Evolutionary conservation across 2,888 invertebrate genomes (phyloP), one percentile per base, ranked within the genome.

Genomic region (Corbicula japonica): DNA sequence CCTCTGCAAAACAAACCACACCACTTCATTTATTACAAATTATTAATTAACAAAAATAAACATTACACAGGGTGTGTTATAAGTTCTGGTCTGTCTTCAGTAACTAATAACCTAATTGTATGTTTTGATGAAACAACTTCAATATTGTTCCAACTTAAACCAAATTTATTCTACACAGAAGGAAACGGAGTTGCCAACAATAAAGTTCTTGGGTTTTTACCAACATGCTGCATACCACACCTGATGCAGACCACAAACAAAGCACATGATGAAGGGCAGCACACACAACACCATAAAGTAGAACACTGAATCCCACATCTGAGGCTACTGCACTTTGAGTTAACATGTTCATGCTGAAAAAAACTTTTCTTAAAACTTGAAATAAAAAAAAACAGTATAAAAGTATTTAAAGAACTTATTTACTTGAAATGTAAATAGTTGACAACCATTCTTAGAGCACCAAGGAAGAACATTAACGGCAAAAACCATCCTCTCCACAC

Each of bases 401-500:
- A 34, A 62, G 3, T n/a, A n/a, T 61, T 46, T 12, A 30, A 30
- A 15, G 38, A 44, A 61, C 71, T 30, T 56, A 83, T 87, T 86
- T 82, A 91, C 92, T 84, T 88, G 71, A 86, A 84, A 81, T 87
- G 85, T 28, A 94, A 86, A 78, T 92, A 94, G 85, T 92, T 94
- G 58, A 94, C 88, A 35, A 89, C 85, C 23, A 94, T 87, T 81
- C 93, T 92, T 38, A 93, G 87, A 5, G 92, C 86, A 32, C 92
- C 80, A n/a, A 94, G 87, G 56, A 91, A 88, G 41, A 94, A 85
- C 28, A 93, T 48, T 8, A 94, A 78, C 10, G 93, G 90, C 4
- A 93, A 81, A 41, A 94, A 86, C 92, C 92, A 93, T 8, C 94
- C 94, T 41, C 88, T 85, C 87, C 91, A 94, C 23, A 93, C 91